Evolutionary conservation across 1,140 invertebrate species (phyloP).

Genomic region (Heliconius congener): DNA sequence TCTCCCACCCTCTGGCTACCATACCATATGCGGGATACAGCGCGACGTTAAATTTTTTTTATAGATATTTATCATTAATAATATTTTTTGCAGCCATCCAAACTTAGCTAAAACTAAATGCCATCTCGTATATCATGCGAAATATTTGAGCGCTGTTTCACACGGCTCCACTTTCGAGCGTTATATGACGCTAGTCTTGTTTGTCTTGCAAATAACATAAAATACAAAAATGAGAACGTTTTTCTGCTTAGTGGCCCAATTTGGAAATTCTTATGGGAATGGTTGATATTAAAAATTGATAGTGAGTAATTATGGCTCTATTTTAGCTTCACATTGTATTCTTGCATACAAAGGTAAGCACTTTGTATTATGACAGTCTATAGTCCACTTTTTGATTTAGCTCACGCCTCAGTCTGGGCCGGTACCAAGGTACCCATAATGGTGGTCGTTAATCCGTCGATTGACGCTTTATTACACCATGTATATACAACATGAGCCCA

Average conservation of each 20-base stretch:
- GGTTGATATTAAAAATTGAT: too few species aligned
- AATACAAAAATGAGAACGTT: neutral
- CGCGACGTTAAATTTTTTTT: neutral
- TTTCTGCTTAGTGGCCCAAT: neutral
- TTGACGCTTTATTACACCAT: too few species aligned
- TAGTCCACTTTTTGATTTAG: too few species aligned
- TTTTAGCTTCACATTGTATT: too few species aligned
- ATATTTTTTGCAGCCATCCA: neutral
- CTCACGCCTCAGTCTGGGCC: too few species aligned
- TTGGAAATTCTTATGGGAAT: neutral
- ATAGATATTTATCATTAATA: neutral
- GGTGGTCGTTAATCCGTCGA: too few species aligned
- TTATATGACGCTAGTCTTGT: conserved; percentile 16
- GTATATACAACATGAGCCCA: too few species aligned
- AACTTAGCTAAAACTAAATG: conserved; percentile 5
- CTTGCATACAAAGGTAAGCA: too few species aligned
- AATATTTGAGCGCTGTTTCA: conserved; percentile 41
- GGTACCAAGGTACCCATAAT: too few species aligned
- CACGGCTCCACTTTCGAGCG: conserved; percentile 31
- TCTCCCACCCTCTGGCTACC: neutral
- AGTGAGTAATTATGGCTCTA: too few species aligned
- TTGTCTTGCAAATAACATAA: conserved; percentile 21
- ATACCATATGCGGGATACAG: neutral
- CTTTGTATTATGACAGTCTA: too few species aligned
- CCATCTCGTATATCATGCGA: conserved; percentile 42